These are phyloP conservation scores for Chamaetylas fuelleborni DNA, from an alignment of 2,113 vertebrate genomes.

Conservation along the genomic window DNA sequence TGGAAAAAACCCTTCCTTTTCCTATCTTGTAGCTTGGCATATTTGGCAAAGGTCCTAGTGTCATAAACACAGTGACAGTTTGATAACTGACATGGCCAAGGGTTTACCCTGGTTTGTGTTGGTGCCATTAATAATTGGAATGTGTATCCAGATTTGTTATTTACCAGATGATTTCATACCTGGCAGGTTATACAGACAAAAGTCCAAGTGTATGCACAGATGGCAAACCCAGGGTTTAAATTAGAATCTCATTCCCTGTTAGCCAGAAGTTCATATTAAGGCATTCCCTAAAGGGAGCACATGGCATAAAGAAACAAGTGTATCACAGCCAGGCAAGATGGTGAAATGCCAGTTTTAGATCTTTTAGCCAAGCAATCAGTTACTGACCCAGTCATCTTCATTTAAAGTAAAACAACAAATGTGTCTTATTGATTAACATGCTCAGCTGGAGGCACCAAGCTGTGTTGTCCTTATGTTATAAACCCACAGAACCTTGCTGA, in stretches of 20 bases:
- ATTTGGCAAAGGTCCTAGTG: not conserved
- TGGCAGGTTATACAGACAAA: slow-evolving; percentile 35
- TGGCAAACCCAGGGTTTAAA: slow-evolving; percentile 41
- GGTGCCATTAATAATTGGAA: slow-evolving; percentile 36
- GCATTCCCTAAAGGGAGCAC: slow-evolving; percentile 46
- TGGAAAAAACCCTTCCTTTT: not conserved
- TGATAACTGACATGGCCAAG: not conserved
- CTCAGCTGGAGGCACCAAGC: slow-evolving; percentile 18
- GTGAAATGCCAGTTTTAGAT: slow-evolving; percentile 42
- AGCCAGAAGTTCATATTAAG: slow-evolving; percentile 40
- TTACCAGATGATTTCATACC: slow-evolving; percentile 55
- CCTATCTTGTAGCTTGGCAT: not conserved
- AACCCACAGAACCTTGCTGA: not conserved
- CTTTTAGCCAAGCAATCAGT: slow-evolving; percentile 23
- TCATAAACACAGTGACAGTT: not conserved
- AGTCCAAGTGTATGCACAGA: slow-evolving; percentile 42
- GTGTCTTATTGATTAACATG: slow-evolving; percentile 18
- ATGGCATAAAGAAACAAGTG: slow-evolving; percentile 7
- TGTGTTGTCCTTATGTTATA: not conserved
- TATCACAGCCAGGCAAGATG: slow-evolving; percentile 41
- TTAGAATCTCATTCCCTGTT: slow-evolving; percentile 32
- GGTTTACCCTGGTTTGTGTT: not conserved
- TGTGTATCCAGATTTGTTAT: not conserved
- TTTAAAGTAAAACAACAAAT: slow-evolving; percentile 9
- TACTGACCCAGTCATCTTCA: slow-evolving; percentile 52